Evolutionary conservation across 2,888 invertebrate species (phyloP), one percentile per base, ranked within the genome.

Genomic region (Oscheius sp.): DNA sequence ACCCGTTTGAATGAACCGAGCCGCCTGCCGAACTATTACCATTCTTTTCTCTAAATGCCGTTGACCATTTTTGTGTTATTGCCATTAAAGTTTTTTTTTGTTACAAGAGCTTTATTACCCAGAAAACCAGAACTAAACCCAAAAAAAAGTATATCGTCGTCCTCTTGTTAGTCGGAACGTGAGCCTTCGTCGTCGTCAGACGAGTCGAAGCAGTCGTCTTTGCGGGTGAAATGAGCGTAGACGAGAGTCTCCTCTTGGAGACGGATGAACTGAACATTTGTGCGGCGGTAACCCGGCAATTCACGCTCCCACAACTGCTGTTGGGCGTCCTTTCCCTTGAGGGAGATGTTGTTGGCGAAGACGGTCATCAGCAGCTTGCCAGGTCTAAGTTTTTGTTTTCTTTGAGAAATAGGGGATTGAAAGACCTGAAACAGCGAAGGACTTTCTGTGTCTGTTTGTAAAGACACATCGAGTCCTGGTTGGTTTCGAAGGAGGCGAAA

Each of bases 401-500:
- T 59, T 5, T 21, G 21, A 21, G 29, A 59, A n/a, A 33, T 4
- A 9, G 4, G 13, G 1, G n/a, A 32, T 9, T 7, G 13, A 21
- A n/a, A 60, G 62, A 88, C 87, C 80, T 81, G 84, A 87, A 87
- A 66, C 83, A 83, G 53, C 84, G 81, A 32, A 89, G 71, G 13
- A 88, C 87, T 51, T 84, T 80, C 35, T 80, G 65, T 5, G 87
- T 86, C 79, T 89, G 89, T 48, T 84, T 76, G 78, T 84, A 86
- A 35, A 89, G 82, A 62, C 86, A 89, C 75, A 90, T 83, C 11
- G 88, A 86, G 53, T 89, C 87, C 81, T 90, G 91, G 50, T 96
- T 96, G 77, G 94, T 95, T 90, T 96, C 96, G 90, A 96, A 96
- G 87, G 95, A 95, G 68, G 95, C 96, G 90, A 95, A 96, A 0